Evolutionary conservation across 2,888 invertebrate species (phyloP).

Genomic region (Venusia cambrica): DNA sequence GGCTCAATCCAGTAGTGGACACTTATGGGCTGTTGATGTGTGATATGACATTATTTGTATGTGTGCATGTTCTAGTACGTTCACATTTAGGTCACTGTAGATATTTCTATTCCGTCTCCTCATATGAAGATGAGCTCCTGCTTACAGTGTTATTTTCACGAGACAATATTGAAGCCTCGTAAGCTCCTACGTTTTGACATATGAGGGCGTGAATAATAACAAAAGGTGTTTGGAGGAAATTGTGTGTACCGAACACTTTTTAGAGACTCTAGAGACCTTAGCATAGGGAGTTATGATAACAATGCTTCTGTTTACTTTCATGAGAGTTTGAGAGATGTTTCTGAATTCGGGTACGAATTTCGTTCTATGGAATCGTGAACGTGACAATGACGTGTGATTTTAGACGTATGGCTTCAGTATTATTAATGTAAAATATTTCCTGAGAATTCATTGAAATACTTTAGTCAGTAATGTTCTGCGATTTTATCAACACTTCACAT

Average conservation of each 20-base stretch:
- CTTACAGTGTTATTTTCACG: conserved; percentile 26
- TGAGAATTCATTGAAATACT: too few species aligned
- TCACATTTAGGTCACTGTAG: neutral
- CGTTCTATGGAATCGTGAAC: too few species aligned
- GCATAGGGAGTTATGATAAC: conserved; percentile 40
- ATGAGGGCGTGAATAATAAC: conserved; percentile 33
- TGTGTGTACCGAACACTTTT: conserved; percentile 40
- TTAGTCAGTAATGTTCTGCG: too few species aligned
- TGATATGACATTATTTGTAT: too few species aligned
- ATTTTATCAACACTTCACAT: too few species aligned
- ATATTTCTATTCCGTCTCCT: conserved; percentile 7
- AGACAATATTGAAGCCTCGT: conserved; percentile 27
- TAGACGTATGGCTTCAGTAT: too few species aligned
- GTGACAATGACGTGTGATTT: too few species aligned
- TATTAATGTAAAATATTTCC: too few species aligned
- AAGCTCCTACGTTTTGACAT: conserved; percentile 20
- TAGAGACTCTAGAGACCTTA: conserved; percentile 36
- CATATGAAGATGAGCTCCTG: conserved; percentile 22
- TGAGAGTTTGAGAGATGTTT: conserved; percentile 40
- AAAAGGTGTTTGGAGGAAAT: conserved; percentile 41
- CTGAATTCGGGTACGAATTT: conserved; percentile 37
- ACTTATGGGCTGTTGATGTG: too few species aligned
- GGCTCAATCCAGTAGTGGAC: too few species aligned
- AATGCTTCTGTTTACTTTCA: conserved; percentile 48
- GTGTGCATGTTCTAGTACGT: too few species aligned